A percentile compares a stretch with the other conserved stretches of the same genome.
These are phyloP conservation scores for Dendrocincla tyrannina DNA, from an alignment of 2,797 vertebrate genomes.

Conservation along the genomic window DNA sequence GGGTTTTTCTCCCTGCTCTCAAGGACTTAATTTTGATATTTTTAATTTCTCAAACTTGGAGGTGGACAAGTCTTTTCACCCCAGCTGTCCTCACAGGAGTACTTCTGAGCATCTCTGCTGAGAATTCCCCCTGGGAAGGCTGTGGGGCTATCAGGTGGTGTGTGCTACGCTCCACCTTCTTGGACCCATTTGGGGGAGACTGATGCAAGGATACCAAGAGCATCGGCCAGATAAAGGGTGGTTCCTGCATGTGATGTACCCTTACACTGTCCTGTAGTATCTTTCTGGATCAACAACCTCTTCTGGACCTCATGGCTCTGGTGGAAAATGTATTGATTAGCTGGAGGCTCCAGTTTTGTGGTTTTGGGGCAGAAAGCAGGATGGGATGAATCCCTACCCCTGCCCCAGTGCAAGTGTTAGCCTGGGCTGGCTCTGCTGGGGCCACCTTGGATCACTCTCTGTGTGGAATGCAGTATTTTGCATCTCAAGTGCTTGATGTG, in stretches of 20 bases:
- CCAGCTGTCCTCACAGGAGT: background rate
- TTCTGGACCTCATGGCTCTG: background rate
- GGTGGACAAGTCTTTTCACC: too few species aligned
- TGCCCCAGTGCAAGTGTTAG: background rate
- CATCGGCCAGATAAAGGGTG: background rate
- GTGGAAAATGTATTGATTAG: background rate
- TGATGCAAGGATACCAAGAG: background rate
- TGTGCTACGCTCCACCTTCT: background rate
- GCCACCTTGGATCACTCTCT: background rate
- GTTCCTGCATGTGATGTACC: background rate
- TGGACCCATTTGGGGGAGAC: background rate
- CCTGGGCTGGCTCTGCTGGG: background rate
- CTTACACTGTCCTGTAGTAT: background rate
- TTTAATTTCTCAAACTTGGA: background rate
- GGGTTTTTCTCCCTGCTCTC: background rate
- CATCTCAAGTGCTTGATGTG: background rate
- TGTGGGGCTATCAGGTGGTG: background rate
- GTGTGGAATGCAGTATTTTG: background rate
- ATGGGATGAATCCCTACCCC: background rate
- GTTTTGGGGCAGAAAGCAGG: background rate
- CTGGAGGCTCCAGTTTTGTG: background rate
- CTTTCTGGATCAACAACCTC: background rate
- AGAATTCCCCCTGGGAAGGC: background rate
- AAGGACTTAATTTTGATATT: background rate
- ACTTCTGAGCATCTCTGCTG: background rate